A percentile compares a stretch with the other conserved stretches of the same genome.
phyloP scores from a whole-genome alignment of 92 coral and sea anemone genomes.

The Phenganax stokvisi region DNA sequence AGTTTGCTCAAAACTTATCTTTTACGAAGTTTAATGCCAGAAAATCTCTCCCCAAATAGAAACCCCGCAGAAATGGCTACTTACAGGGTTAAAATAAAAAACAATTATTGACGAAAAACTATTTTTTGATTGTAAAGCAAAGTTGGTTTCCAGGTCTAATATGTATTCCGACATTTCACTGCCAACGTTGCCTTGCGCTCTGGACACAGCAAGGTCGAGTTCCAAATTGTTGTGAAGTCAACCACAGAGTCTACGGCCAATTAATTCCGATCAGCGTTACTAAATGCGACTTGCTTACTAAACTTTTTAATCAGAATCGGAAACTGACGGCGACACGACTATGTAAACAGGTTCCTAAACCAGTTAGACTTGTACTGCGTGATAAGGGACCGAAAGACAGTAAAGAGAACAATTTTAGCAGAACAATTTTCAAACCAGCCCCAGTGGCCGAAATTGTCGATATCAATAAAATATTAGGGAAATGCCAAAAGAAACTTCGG shows the following conservation, averaged over 20 bases:
- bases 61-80: not conserved
- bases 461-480: not conserved
- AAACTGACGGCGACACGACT: not conserved
- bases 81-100: not conserved
- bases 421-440: not conserved
- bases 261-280: conserved; percentile 28
- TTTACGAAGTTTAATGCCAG: no score
- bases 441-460: conserved; percentile 30
- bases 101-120: not conserved
- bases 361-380: not conserved
- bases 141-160: conserved; percentile 69
- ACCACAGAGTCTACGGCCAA: conserved; percentile 20
- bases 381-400: not conserved
- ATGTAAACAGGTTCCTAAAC: not conserved
- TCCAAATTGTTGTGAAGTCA: conserved; percentile 39
- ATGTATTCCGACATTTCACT: conserved; percentile 90
- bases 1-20: no score
- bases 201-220: conserved; percentile 65
- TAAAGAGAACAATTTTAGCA: not conserved
- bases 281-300: conserved; percentile 13
- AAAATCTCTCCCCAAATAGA: not conserved
- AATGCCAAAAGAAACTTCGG: not conserved
- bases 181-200: conserved; percentile 72
- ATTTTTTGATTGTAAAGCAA: conserved; percentile 56
- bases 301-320: conserved; percentile 6